Evolutionary conservation across 2,797 vertebrate species (phyloP), one percentile per base, ranked within the genome.

Genomic region (Cyclura pinguis): DNA sequence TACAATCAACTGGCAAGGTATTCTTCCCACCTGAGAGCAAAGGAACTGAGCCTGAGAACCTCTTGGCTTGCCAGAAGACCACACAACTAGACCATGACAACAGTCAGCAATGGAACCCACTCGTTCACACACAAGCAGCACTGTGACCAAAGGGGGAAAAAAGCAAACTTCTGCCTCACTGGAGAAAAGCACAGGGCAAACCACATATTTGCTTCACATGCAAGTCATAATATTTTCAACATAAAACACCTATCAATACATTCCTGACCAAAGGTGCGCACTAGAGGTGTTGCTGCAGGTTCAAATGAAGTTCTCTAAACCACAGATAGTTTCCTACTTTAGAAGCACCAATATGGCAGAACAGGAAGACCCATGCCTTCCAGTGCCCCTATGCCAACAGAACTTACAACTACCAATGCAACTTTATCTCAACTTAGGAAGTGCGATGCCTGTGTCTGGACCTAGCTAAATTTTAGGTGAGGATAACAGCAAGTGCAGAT

Each of bases 341-440:
- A 29, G 50, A 72, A 72, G 64, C 29, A 50, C n/a, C 42, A 84
- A 64, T 83, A 93, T 89, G 86, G 84, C 88, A 89, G 90, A 94
- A 96, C 93, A 92, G 91, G 88, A 88, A 85, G 93, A 93, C 90
- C 94, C 89, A 95, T 94, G 92, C 90, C 92, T 95, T 94, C 94
- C 57, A 22, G 94, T 92, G 91, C 72, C 87, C 73, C 80, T 92
- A 92, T 88, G 90, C 92, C 95, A 95, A 88, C 92, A 94, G 93
- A 95, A 92, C 73, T 93, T 93, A 72, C 47, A 93, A 95, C 91
- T 77, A 59, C 94, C 91, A 92, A 95, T 94, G 93, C 90, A 87
- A 50, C 93, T 93, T 81, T 90, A 57, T 93, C 93, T 93, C 93
- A 93, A 95, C 91, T 91, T 92, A 93, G 93, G 92, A 52, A 57